Evolutionary conservation across 2,797 vertebrate species (phyloP).

Genomic region (Catamblyrhynchus diadema): DNA sequence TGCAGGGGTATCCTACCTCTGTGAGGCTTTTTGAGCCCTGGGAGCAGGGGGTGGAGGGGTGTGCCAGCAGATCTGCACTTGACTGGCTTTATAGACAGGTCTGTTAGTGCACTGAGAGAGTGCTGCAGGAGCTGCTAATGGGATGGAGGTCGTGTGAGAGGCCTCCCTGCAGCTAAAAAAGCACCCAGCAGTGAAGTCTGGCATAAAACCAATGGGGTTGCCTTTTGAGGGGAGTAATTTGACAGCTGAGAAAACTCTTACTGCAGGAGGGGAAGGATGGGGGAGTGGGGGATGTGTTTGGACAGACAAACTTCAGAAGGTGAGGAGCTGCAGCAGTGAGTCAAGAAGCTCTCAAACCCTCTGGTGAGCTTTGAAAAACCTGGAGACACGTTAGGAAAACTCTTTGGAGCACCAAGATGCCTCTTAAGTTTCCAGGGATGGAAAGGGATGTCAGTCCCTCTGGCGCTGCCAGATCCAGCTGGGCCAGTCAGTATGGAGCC

Average conservation of each 20-base stretch:
- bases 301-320: not conserved
- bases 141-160: not conserved
- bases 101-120: not conserved
- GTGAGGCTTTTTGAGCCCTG: not conserved
- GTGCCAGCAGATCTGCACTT: not conserved
- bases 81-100: not conserved
- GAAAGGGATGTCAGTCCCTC: not conserved
- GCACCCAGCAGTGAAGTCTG: not conserved
- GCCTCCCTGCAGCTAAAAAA: not conserved
- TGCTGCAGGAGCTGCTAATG: not conserved
- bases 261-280: not conserved
- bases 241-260: not conserved
- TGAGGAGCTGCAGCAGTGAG: not conserved
- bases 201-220: not conserved
- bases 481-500: rapidly evolving
- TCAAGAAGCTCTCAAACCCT: not conserved
- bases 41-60: not conserved
- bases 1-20: not conserved
- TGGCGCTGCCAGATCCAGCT: not conserved
- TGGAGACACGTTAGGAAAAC: rapidly evolving
- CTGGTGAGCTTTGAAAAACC: not conserved
- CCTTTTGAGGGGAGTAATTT: not conserved
- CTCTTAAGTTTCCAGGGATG: not conserved
- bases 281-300: not conserved
- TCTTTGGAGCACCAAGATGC: not conserved